phyloP scores from a whole-genome alignment of 2,888 invertebrate species.

The Gymnoscelis rufifasciata region DNA sequence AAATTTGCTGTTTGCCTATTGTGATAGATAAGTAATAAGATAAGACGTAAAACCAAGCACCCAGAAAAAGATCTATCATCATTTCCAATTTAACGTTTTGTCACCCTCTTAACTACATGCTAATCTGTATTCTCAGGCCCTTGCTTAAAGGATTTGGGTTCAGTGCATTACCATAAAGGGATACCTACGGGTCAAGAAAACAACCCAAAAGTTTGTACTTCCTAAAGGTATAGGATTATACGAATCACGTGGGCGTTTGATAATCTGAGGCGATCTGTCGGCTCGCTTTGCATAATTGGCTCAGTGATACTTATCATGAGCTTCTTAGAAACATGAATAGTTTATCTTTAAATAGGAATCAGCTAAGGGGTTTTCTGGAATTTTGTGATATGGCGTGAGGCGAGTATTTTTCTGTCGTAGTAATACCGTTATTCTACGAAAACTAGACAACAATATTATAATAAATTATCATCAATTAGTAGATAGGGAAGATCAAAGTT shows the following conservation, averaged over 20 bases:
- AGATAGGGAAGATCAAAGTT: too few relatives aligned
- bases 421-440: too few relatives aligned
- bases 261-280: conserved; percentile 9
- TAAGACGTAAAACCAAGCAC: too few relatives aligned
- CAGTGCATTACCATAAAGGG: conserved; percentile 46
- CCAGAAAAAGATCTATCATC: not conserved
- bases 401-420: too few relatives aligned
- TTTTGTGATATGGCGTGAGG: too few relatives aligned
- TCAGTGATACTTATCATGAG: conserved; percentile 1
- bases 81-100: not conserved
- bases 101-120: conserved; percentile 11
- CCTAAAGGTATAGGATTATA: conserved; percentile 23
- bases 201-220: conserved; percentile 17
- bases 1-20: too few relatives aligned
- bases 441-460: too few relatives aligned
- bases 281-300: conserved; percentile 13
- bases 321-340: not conserved
- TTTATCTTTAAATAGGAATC: too few relatives aligned
- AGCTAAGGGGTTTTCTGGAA: too few relatives aligned
- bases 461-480: too few relatives aligned
- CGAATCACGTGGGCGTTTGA: conserved; percentile 17
- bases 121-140: conserved; percentile 25
- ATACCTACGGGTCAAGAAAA: conserved; percentile 25
- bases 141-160: conserved; percentile 44
- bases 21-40: too few relatives aligned